These are phyloP conservation scores for Diachasmimorpha longicaudata DNA, from an alignment of 1,140 invertebrate species.

Conservation along the genomic window DNA sequence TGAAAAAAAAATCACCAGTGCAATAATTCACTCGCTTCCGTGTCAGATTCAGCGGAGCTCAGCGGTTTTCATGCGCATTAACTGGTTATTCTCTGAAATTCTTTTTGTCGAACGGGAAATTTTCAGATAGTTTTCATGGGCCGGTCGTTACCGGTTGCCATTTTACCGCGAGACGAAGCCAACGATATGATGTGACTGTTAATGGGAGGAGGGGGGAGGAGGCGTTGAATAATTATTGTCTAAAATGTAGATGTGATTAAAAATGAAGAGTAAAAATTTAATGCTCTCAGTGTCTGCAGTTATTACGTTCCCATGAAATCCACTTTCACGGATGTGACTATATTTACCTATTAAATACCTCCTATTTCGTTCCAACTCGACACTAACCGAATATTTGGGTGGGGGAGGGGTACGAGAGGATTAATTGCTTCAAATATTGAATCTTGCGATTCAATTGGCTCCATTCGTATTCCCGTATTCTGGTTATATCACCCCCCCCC, in stretches of 20 bases:
- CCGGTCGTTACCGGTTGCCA: neutral
- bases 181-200: neutral
- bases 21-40: constrained; percentile 16
- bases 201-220: neutral
- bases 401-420: neutral
- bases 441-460: constrained; percentile 18
- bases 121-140: neutral
- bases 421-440: constrained; percentile 28
- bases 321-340: neutral
- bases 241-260: too few species aligned
- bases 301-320: neutral
- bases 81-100: neutral
- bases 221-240: too few species aligned
- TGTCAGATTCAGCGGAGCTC: constrained; percentile 1
- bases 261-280: too few species aligned
- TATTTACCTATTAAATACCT: neutral
- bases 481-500: neutral
- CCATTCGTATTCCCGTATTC: neutral
- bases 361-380: neutral
- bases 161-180: neutral
- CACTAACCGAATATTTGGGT: neutral
- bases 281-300: neutral
- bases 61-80: neutral
- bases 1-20: constrained; percentile 11
- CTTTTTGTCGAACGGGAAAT: neutral